Percentiles rank a stretch among this genome's conserved stretches.
Evolutionary conservation across 2,113 vertebrate species (phyloP).

Genomic region (Microtus montanus): DNA sequence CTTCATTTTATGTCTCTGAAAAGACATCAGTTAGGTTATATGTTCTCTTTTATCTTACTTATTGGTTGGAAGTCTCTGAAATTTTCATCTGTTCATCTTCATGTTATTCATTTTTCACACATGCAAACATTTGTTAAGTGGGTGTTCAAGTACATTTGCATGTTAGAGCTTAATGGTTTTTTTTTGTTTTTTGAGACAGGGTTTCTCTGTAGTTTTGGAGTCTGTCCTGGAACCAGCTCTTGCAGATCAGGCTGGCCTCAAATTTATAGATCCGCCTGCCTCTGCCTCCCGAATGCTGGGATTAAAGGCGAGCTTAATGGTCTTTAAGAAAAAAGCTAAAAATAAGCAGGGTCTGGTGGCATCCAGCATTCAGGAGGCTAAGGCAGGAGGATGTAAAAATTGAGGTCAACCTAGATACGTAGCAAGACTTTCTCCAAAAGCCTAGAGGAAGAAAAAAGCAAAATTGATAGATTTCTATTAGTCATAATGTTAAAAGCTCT

Average conservation of each 20-base stretch:
- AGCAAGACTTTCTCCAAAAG: background rate
- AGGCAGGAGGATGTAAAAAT: background rate
- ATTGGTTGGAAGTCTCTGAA: background rate
- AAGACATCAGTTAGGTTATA: background rate
- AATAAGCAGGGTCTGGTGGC: background rate
- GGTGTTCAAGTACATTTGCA: background rate
- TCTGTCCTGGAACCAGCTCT: too few species aligned
- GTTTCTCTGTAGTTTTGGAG: too few species aligned
- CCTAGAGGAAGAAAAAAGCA: background rate
- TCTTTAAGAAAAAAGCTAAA: background rate
- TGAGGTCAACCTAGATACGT: background rate
- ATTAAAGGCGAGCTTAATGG: background rate
- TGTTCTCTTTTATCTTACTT: background rate
- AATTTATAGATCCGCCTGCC: too few species aligned
- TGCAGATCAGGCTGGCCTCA: too few species aligned
- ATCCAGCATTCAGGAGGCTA: background rate
- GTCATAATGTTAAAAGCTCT: background rate
- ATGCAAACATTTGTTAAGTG: constrained; percentile 26
- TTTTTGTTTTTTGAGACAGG: too few species aligned
- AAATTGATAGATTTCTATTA: background rate
- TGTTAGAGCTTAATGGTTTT: background rate
- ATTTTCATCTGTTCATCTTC: background rate
- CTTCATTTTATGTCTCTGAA: too few species aligned
- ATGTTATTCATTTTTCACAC: constrained; percentile 19
- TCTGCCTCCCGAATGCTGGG: too few species aligned